Evolutionary conservation across 1,140 invertebrate species (phyloP).

Genomic region (Ruditapes philippinarum): DNA sequence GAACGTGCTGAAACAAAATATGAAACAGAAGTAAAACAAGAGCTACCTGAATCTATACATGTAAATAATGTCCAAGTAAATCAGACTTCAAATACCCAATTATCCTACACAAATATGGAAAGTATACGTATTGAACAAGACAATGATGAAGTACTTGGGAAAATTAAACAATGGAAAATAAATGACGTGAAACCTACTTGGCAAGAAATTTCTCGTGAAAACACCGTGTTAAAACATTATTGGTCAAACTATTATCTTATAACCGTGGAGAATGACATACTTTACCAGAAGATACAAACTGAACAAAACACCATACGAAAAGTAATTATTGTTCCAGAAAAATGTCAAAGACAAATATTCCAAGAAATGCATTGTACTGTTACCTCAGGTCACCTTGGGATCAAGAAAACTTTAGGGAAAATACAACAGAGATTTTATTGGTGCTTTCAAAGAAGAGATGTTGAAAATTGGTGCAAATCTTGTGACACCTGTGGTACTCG

Average conservation of each 20-base stretch:
- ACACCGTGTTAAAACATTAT: not conserved
- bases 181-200: not conserved
- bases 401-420: not conserved
- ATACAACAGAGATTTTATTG: not conserved
- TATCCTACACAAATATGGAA: not conserved
- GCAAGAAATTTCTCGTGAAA: not conserved
- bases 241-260: not conserved
- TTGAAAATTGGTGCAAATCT: not conserved
- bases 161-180: not conserved
- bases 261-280: not conserved
- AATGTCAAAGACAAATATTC: not conserved
- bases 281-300: not conserved
- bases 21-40: not conserved
- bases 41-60: not conserved
- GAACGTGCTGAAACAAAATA: not conserved
- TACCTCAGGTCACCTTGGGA: not conserved
- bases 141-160: not conserved
- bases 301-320: not conserved
- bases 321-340: conserved; percentile 73
- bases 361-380: not conserved
- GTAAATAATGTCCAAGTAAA: not conserved
- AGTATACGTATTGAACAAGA: not conserved
- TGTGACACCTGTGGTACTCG: not conserved
- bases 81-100: not conserved
- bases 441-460: not conserved